Base-by-base conservation (phyloP, 2,113 vertebrate species). In the Polypterus bichir region DNA sequence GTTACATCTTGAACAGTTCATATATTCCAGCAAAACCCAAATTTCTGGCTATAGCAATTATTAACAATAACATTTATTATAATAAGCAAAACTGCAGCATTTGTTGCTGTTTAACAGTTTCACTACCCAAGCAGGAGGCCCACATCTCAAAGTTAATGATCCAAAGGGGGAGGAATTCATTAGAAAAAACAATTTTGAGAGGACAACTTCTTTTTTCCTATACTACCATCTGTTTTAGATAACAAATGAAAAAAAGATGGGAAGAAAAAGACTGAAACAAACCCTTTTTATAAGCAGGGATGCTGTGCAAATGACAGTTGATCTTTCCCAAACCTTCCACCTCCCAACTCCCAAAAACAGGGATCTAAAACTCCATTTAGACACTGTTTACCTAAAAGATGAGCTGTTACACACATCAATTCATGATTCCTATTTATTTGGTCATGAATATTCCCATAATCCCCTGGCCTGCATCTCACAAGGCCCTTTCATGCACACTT, bases 391-490 rank as follows among this genome's bases (percentile, higher is more conserved):
- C 91, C 76, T 83, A 92, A 91, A 86, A 91, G 92, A 94, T 97
- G 89, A 97, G 81, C 86, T 76, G 77, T 79, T 86, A 88, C 87
- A 89, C 84, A 89, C 81, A 85, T 81, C 80, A 79, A 87, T 86
- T 92, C 88, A 87, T 81, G 87, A 84, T 74, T 72, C 70, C 72
- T 81, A 86, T 89, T 90, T 91, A 91, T 88, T 83, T 83, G 76
- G 79, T 87, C 88, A 93, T 96, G 91, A 96, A 94, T 94, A 95
- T 93, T 93, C 86, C 85, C 82, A 90, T 93, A 95, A 97, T 93
- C 92, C 86, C 74, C 79, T 85, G 78, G 77, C 82, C 81, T 74
- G 79, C 65, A 81, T 81, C 84, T 86, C 84, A 79, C 83, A 86
- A 88, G 81, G 77, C 78, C 64, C 65, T 70, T 79, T 75, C 70